A percentile compares a stretch with the other conserved stretches of the same genome.
These are phyloP conservation scores for Polyommatus iphigenia DNA, from an alignment of 2,888 invertebrate genomes.

Conservation along the genomic window DNA sequence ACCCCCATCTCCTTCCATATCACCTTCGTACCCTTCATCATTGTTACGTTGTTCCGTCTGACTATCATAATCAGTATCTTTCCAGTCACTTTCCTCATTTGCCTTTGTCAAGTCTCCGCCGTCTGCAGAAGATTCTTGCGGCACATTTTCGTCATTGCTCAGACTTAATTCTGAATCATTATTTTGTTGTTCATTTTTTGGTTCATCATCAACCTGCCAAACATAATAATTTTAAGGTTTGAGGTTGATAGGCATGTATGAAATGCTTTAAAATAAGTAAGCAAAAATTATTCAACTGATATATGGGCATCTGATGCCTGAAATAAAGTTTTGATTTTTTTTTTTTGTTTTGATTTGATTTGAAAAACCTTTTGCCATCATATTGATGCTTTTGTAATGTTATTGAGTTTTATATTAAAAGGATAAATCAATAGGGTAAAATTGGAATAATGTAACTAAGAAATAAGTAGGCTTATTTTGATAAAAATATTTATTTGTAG, in stretches of 20 bases:
- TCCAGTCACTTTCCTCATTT: slow-evolving; percentile 44
- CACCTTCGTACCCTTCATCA: slow-evolving; percentile 83
- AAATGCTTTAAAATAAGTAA: not conserved
- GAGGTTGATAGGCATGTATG: not conserved
- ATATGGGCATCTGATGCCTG: too few relatives aligned
- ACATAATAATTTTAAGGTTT: not conserved
- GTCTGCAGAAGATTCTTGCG: not conserved
- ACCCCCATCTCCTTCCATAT: slow-evolving; percentile 83
- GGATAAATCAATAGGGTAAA: not conserved
- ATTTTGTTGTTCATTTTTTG: not conserved
- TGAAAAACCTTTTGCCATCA: too few relatives aligned
- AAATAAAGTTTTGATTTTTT: too few relatives aligned
- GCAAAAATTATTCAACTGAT: too few relatives aligned
- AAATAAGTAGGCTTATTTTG: not conserved
- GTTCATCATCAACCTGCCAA: not conserved
- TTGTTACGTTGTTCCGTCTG: slow-evolving; percentile 64
- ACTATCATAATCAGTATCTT: slow-evolving; percentile 45
- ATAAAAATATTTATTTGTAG: not conserved
- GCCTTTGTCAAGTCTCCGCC: not conserved
- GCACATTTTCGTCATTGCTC: not conserved
- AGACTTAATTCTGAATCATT: not conserved
- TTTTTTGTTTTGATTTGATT: too few relatives aligned
- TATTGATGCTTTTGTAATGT: not conserved
- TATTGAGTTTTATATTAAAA: not conserved
- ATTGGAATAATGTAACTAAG: not conserved